phyloP scores from a whole-genome alignment of 2,888 invertebrate species.

The Girardia tigrina region DNA sequence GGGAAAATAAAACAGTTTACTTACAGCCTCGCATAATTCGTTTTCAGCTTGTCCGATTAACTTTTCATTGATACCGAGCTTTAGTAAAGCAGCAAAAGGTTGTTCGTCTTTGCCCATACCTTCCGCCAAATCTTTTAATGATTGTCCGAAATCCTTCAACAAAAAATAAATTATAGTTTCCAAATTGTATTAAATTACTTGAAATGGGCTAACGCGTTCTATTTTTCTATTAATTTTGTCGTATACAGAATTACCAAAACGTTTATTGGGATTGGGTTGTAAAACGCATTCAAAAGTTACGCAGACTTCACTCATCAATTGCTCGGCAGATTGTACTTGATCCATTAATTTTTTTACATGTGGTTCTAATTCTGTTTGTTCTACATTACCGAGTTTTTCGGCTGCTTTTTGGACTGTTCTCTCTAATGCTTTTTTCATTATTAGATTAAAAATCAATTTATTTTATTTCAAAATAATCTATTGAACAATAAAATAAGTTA shows the following conservation, averaged over 20 bases:
- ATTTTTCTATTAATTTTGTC: conserved; percentile 3
- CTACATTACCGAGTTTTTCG: conserved; percentile 18
- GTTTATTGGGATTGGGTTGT: conserved; percentile 10
- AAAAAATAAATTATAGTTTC: neutral
- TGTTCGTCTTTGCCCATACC: neutral
- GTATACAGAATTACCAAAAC: neutral
- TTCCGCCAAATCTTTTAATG: neutral
- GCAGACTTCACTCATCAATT: neutral
- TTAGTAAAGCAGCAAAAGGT: neutral
- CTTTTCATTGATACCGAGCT: neutral
- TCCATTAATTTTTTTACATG: neutral
- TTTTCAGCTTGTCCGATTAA: neutral
- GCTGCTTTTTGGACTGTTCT: neutral
- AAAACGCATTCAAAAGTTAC: neutral
- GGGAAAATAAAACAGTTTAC: conserved; percentile 1
- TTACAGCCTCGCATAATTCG: neutral
- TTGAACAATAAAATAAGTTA: too few relatives aligned
- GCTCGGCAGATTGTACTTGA: neutral
- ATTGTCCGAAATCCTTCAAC: neutral
- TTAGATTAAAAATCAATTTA: too few relatives aligned
- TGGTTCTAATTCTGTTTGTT: neutral
- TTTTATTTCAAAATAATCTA: too few relatives aligned
- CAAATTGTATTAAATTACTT: neutral
- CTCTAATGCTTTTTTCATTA: conserved; percentile 15
- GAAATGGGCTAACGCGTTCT: neutral